phyloP scores from a whole-genome alignment of 1,140 invertebrate species.

The Hycleus phaleratus region DNA sequence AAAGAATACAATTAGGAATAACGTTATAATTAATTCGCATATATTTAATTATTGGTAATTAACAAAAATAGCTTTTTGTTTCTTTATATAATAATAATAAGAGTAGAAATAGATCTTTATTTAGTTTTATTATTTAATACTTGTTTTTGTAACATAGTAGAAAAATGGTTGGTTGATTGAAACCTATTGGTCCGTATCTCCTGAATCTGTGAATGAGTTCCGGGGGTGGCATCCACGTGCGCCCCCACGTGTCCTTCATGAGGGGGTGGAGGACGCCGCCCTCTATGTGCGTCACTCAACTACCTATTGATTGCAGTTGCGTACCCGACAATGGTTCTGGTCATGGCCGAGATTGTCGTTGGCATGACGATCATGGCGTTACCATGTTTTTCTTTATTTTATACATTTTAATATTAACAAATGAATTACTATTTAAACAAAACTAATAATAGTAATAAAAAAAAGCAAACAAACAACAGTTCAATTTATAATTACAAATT shows the following conservation, averaged over 20 bases:
- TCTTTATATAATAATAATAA: neutral
- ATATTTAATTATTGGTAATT: too few relatives aligned
- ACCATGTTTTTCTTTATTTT: slow-evolving; percentile 16
- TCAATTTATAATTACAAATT: too few relatives aligned
- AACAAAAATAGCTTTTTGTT: too few relatives aligned
- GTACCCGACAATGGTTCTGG: slow-evolving; percentile 22
- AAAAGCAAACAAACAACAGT: too few relatives aligned
- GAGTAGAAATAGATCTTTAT: neutral
- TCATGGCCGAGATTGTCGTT: slow-evolving; percentile 25
- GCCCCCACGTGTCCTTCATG: slow-evolving; percentile 27
- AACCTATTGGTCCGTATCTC: slow-evolving; percentile 9
- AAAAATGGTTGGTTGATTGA: slow-evolving; percentile 2
- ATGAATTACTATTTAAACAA: too few relatives aligned
- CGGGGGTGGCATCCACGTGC: slow-evolving; percentile 21
- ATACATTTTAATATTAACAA: slow-evolving; percentile 2
- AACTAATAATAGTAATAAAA: too few relatives aligned
- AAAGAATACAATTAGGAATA: too few relatives aligned
- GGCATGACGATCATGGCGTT: slow-evolving; percentile 24
- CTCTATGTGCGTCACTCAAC: slow-evolving; percentile 25
- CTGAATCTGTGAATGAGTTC: slow-evolving; percentile 22
- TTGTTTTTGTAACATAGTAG: neutral
- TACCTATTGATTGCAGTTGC: slow-evolving; percentile 30
- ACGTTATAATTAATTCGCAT: too few relatives aligned
- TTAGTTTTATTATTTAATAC: neutral
- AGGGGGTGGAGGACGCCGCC: slow-evolving; percentile 21